Percentiles rank a stretch among this genome's conserved stretches.
These are phyloP conservation scores for Phyllostomus discolor DNA, from an alignment of 2,113 vertebrate genomes.

Conservation along the genomic window DNA sequence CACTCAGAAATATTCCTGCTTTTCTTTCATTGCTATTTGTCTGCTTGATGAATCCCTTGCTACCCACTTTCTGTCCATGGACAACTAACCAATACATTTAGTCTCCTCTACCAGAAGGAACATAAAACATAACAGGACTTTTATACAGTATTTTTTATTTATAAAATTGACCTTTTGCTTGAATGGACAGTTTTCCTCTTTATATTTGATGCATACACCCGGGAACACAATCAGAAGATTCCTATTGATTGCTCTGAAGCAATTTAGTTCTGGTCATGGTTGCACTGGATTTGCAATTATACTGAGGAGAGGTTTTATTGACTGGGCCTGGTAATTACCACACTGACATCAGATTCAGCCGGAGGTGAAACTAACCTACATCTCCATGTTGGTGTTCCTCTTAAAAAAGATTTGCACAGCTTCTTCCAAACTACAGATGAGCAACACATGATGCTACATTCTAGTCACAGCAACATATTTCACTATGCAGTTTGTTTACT, in stretches of 20 bases:
- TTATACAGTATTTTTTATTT: conserved; percentile 74
- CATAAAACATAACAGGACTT: conserved; percentile 65
- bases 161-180: conserved; percentile 83
- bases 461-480: conserved; percentile 33
- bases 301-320: conserved; percentile 84
- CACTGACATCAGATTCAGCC: conserved; percentile 79
- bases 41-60: conserved; percentile 7
- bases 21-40: not conserved
- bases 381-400: conserved; percentile 67
- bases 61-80: conserved; percentile 21
- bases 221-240: conserved; percentile 82
- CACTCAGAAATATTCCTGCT: not conserved
- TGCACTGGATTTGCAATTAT: conserved; percentile 87
- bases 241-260: conserved; percentile 85
- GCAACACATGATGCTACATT: not conserved
- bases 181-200: conserved; percentile 80
- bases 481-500: conserved; percentile 10
- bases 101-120: conserved; percentile 42
- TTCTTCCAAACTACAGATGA: conserved; percentile 42
- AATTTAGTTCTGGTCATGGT: conserved; percentile 86
- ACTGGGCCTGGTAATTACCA: conserved; percentile 83
- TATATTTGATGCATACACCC: conserved; percentile 77
- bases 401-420: conserved; percentile 62
- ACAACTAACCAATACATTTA: conserved; percentile 42
- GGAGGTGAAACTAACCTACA: conserved; percentile 73